Evolutionary conservation across 1,140 invertebrate genomes (phyloP).

Genomic region (Listronotus oregonensis): DNA sequence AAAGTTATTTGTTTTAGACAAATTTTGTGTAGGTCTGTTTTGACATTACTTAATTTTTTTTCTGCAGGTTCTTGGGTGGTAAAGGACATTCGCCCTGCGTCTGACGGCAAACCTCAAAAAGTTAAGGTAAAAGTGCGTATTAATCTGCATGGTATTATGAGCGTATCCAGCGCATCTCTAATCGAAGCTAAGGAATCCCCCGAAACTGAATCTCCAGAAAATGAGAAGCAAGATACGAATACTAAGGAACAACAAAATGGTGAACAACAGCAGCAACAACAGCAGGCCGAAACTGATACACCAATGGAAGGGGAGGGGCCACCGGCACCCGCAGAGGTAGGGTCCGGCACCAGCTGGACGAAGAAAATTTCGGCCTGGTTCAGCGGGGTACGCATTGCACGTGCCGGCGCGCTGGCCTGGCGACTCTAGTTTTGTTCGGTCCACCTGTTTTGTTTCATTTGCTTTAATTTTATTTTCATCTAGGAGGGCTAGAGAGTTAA

Average conservation of each 20-base stretch:
- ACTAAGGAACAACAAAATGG: conserved; percentile 54
- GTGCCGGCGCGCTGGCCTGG: conserved; percentile 47
- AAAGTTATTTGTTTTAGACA: no score
- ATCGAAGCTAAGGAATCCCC: conserved; percentile 79
- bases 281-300: conserved; percentile 26
- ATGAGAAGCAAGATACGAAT: conserved; percentile 59
- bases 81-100: conserved; percentile 80
- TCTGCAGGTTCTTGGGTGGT: conserved; percentile 78
- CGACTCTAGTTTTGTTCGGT: conserved; percentile 38
- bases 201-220: conserved; percentile 61
- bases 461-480: background rate
- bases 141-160: conserved; percentile 91
- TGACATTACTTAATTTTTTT: background rate
- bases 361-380: conserved; percentile 56
- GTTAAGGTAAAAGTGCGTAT: conserved; percentile 95
- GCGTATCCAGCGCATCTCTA: conserved; percentile 81
- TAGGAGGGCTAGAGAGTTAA: no score
- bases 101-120: conserved; percentile 89
- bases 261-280: conserved; percentile 52
- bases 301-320: conserved; percentile 39
- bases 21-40: no score
- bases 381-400: conserved; percentile 54
- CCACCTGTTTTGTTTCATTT: conserved; percentile 31
- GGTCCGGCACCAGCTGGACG: conserved; percentile 53
- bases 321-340: conserved; percentile 51